Evolutionary conservation across 1,140 invertebrate species (phyloP).

Genomic region (Mamestra configurata): DNA sequence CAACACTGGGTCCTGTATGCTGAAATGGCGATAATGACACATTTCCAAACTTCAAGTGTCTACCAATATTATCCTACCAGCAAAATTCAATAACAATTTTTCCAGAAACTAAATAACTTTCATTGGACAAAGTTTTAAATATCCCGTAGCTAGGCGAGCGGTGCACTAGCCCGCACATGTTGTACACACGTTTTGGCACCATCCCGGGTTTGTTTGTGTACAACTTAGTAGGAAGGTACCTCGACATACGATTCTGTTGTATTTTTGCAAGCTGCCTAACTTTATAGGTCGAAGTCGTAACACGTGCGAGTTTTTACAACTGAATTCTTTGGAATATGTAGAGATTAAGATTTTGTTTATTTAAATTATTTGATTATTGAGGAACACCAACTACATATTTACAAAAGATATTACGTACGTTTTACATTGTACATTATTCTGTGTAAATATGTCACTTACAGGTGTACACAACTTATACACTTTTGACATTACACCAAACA

Average conservation of each 20-base stretch:
- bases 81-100: background rate
- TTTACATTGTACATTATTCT: too few relatives aligned
- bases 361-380: too few relatives aligned
- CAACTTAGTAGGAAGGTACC: background rate
- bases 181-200: slow-evolving; percentile 14
- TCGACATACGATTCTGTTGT: background rate
- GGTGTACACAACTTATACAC: too few relatives aligned
- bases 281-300: slow-evolving; percentile 13
- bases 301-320: slow-evolving; percentile 8
- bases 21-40: too few relatives aligned
- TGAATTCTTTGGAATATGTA: slow-evolving; percentile 9
- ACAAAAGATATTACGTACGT: too few relatives aligned
- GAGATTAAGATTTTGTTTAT: background rate
- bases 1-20: too few relatives aligned
- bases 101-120: slow-evolving; percentile 5
- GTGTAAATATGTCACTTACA: too few relatives aligned
- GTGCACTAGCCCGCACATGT: background rate
- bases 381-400: too few relatives aligned
- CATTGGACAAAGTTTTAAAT: slow-evolving; percentile 2
- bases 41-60: background rate
- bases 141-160: background rate
- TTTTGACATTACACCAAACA: too few relatives aligned
- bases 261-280: slow-evolving; percentile 19
- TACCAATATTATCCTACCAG: background rate
- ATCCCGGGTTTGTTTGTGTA: slow-evolving; percentile 4